These are phyloP conservation scores for Trididemnum nubilum DNA, from an alignment of 23 tunicate species.

Conservation along the genomic window DNA sequence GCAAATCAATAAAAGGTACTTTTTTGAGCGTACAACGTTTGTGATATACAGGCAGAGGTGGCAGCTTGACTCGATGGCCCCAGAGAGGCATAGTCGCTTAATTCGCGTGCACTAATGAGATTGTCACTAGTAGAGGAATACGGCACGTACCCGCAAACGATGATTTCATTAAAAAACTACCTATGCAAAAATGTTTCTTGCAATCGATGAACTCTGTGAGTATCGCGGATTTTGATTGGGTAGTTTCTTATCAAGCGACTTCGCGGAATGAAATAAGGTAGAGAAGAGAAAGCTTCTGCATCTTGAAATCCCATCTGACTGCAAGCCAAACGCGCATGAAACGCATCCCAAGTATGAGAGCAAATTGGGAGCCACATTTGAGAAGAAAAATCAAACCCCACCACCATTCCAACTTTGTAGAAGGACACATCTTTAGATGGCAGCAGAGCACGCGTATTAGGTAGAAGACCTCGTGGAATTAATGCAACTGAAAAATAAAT, in stretches of 20 bases:
- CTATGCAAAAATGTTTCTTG: conserved; percentile 46
- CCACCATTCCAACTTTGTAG: conserved; percentile 26
- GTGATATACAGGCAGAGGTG: too few species aligned
- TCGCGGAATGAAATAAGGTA: neutral
- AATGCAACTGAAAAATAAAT: conserved; percentile 14
- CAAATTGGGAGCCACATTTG: conserved; percentile 66
- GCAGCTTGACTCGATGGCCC: too few species aligned
- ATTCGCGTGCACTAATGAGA: too few species aligned
- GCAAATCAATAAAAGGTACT: too few species aligned
- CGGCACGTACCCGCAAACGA: too few species aligned
- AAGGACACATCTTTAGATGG: neutral
- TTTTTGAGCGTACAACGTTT: too few species aligned
- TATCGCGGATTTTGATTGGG: conserved; percentile 12
- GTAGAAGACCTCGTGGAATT: neutral
- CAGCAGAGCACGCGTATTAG: neutral
- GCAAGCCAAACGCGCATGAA: conserved; percentile 58
- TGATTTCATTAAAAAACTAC: too few species aligned
- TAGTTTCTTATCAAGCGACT: conserved; percentile 13
- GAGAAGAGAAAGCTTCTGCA: conserved; percentile 3
- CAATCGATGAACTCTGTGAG: conserved; percentile 28
- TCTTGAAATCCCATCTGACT: conserved; percentile 65
- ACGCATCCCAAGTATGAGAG: conserved; percentile 52
- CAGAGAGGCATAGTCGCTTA: too few species aligned
- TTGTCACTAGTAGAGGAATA: too few species aligned
- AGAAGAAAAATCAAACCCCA: conserved; percentile 37